phyloP scores from a whole-genome alignment of 2,113 vertebrate genomes.

The Tragelaphus buxtoni region DNA sequence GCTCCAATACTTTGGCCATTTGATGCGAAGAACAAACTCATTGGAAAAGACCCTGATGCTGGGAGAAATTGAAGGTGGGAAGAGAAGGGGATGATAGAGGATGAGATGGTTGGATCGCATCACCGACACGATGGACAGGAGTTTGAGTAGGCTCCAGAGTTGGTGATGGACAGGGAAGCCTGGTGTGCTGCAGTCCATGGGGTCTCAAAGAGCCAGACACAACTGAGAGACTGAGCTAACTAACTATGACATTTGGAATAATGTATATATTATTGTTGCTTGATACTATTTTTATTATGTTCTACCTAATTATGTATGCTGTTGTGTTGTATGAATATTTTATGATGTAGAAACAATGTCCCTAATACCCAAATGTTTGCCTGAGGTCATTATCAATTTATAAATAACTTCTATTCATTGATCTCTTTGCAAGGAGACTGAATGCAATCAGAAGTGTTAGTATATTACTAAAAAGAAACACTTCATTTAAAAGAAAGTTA shows the following conservation, averaged over 20 bases:
- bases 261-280: not conserved
- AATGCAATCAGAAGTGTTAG: not conserved
- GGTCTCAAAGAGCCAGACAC: not conserved
- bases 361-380: not conserved
- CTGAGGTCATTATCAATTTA: not conserved
- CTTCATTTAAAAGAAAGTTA: not conserved
- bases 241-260: not conserved
- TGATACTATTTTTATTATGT: not conserved
- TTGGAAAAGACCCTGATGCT: not conserved
- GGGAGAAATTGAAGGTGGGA: not conserved
- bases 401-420: not conserved
- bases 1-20: not conserved
- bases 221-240: not conserved
- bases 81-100: not conserved
- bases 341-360: conserved; percentile 9
- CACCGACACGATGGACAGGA: accelerated
- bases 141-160: not conserved
- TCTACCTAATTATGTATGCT: not conserved
- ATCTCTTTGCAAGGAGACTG: not conserved
- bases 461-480: not conserved
- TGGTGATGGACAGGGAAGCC: not conserved
- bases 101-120: not conserved
- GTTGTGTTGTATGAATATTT: not conserved
- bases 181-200: not conserved
- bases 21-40: accelerated